Base-by-base conservation (phyloP, 2,113 vertebrate species). In the Salvelinus namaycush region DNA sequence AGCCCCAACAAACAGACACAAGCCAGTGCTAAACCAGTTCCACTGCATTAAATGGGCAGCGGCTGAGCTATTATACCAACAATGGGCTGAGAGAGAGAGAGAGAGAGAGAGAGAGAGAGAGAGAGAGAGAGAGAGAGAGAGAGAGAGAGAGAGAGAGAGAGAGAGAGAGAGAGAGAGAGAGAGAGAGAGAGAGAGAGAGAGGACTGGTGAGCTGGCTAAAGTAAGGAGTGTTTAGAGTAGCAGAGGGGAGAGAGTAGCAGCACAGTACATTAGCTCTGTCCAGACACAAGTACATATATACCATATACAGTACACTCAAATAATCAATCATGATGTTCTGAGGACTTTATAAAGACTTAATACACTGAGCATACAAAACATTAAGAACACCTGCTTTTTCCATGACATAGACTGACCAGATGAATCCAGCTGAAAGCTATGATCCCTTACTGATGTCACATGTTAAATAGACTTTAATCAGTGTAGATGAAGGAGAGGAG, bases 141-240 rank as follows among this genome's bases (percentile, higher is more conserved):
- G 9, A 64, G 9, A 64, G 5, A 26, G 9, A 64, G 2, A 24
- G 0, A 12, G 62, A 65, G 62, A 8, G 12, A 24, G 22, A 65
- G 64, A 13, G 24, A 65, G 11, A 34, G 6, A 34, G 6, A 34
- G 34, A 34, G 34, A 7, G 34, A 60, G 13, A 60, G 57, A 60
- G 8, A 26, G 11, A 65, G 22, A 26, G 9, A 5, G 62, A 65
- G 62, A 9, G 26, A 26, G 22, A 65, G 64, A 27, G 26, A 4
- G 4, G 14, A 29, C 66, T 34, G 66, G 2, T n/a, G 13, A 27
- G 24, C 64, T 66, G 22, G 29, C 27, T 18, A 31, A 31, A 44
- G 5, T 24, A 12, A 26, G 34, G n/a, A 39, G 22, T 65, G 60
- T 74, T 74, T 48, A 49, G 59, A 74, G 39, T 74, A 74, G 44